Conservation (phyloP, 2,113 vertebrate genomes). For the Rhynchomys soricoides region DNA sequence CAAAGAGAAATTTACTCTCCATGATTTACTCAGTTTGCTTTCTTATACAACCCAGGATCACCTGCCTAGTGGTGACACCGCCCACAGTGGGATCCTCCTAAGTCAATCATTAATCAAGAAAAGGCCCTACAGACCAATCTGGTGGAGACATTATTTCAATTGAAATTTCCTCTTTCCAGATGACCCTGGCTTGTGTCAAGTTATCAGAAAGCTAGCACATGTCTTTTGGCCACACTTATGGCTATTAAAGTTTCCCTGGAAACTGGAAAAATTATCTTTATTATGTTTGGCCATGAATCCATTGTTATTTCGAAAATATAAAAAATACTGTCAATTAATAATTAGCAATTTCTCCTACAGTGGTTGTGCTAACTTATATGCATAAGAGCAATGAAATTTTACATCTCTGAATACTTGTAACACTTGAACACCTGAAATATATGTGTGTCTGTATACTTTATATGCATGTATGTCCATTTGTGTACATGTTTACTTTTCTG, state of each 20-base stretch:
- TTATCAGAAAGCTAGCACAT: not conserved
- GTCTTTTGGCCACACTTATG: not conserved
- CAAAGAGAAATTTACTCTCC: not conserved
- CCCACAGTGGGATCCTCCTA: not conserved
- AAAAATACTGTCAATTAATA: not conserved
- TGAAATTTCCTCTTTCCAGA: not conserved
- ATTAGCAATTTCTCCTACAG: not conserved
- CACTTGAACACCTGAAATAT: not conserved
- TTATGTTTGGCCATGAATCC: not conserved
- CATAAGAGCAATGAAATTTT: not conserved
- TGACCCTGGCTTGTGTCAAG: not conserved
- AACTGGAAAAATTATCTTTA: not conserved
- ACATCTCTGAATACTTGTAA: not conserved
- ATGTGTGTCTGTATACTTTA: not conserved
- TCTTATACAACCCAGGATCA: not conserved
- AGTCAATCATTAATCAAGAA: not conserved
- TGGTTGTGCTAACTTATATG: not conserved
- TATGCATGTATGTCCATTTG: not conserved
- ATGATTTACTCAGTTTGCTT: not conserved
- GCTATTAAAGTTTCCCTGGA: not conserved
- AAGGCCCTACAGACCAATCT: not conserved
- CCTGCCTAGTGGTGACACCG: fast-evolving
- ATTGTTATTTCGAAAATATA: slow-evolving; percentile 3
- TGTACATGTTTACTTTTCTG: not conserved
- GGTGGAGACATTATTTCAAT: not conserved